These are phyloP conservation scores for Augiades crinisus DNA, from an alignment of 2,888 invertebrate genomes.

Conservation along the genomic window DNA sequence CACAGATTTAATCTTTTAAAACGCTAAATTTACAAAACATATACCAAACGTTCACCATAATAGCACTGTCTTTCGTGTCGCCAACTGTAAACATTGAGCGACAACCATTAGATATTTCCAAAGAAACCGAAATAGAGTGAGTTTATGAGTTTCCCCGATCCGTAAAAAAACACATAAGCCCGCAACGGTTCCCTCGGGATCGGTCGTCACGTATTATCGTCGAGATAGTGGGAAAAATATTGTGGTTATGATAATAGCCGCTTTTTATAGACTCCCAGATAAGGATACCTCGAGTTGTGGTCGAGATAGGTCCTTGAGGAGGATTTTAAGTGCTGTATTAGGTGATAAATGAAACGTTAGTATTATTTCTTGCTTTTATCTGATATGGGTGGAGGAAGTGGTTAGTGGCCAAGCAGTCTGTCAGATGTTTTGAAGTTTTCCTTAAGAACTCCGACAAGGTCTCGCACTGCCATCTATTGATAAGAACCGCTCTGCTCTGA, in stretches of 20 bases:
- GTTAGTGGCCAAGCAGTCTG: too few relatives aligned
- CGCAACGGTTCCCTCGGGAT: constrained; percentile 4
- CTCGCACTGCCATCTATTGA: too few relatives aligned
- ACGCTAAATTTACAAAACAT: background rate
- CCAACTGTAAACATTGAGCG: background rate
- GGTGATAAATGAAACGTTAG: background rate
- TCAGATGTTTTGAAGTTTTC: too few relatives aligned
- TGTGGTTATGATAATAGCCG: constrained; percentile 44
- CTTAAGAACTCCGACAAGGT: too few relatives aligned
- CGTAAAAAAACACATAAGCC: constrained; percentile 16
- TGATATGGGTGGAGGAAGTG: too few relatives aligned
- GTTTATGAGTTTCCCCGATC: constrained; percentile 24
- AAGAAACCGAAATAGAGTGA: constrained; percentile 15
- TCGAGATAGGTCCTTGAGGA: background rate
- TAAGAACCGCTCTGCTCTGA: too few relatives aligned
- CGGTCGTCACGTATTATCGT: constrained; percentile 20
- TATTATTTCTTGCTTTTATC: too few relatives aligned
- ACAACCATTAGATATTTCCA: background rate
- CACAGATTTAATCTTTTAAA: too few relatives aligned
- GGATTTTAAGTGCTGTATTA: background rate
- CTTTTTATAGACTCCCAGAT: constrained; percentile 41
- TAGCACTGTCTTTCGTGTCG: background rate
- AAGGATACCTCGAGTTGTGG: constrained; percentile 23
- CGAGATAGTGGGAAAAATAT: constrained; percentile 42
- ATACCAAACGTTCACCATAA: background rate